A percentile compares a stretch with the other conserved stretches of the same genome.
These are phyloP conservation scores for Pseudoatta argentina DNA, from an alignment of 1,140 invertebrate genomes.

Conservation along the genomic window DNA sequence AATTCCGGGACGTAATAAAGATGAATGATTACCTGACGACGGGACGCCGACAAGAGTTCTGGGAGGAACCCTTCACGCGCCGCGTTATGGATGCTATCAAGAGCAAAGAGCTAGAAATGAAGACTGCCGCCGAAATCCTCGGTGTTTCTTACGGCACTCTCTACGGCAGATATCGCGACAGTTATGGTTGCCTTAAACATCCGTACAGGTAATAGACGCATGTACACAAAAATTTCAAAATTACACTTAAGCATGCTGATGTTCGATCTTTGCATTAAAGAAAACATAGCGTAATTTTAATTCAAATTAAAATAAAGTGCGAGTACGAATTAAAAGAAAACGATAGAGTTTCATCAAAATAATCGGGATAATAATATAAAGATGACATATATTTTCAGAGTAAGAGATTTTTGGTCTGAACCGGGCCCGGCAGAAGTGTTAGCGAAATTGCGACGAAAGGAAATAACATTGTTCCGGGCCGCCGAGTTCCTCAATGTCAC, in stretches of 20 bases:
- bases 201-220: conserved; percentile 89
- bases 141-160: conserved; percentile 96
- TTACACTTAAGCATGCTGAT: background rate
- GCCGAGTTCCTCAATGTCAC: conserved; percentile 91
- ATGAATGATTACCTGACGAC: conserved; percentile 95
- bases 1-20: conserved; percentile 93
- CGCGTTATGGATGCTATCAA: conserved; percentile 95
- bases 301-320: background rate
- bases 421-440: conserved; percentile 91
- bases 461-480: conserved; percentile 90
- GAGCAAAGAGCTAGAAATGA: conserved; percentile 96
- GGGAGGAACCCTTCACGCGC: conserved; percentile 94
- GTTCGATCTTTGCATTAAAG: background rate
- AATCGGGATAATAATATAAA: background rate
- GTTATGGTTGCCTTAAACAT: conserved; percentile 94
- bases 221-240: background rate
- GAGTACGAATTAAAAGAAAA: background rate
- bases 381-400: conserved; percentile 84
- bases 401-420: conserved; percentile 92
- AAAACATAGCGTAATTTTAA: background rate
- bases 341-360: background rate
- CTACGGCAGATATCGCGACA: conserved; percentile 94
- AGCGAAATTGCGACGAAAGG: conserved; percentile 90
- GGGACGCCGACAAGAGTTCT: conserved; percentile 94
- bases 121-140: conserved; percentile 94